Conservation (phyloP, 1,140 invertebrate genomes). For the Brachystomella parvula region DNA sequence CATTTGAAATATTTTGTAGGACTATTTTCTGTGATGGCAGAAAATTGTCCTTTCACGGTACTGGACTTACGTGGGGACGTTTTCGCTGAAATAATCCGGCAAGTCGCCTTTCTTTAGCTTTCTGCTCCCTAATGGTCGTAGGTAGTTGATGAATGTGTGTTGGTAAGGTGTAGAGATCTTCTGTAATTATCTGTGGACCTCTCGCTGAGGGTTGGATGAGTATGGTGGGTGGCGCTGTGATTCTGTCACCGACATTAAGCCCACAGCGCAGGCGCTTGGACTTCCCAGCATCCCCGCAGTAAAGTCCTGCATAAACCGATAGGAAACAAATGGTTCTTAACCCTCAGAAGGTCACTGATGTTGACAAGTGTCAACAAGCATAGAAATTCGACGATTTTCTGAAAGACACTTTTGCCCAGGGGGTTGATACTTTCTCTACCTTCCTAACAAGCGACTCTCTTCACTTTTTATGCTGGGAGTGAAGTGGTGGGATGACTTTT, state of each 20-base stretch:
- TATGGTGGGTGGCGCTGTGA: slow-evolving; percentile 18
- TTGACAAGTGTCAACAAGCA: too few relatives aligned
- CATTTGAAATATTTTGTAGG: not conserved
- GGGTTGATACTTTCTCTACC: too few relatives aligned
- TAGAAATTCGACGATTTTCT: too few relatives aligned
- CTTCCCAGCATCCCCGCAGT: not conserved
- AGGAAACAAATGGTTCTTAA: not conserved
- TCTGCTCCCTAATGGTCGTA: slow-evolving; percentile 6
- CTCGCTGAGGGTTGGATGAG: slow-evolving; percentile 18
- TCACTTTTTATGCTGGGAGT: too few relatives aligned
- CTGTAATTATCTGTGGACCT: slow-evolving; percentile 26
- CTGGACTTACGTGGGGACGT: slow-evolving; percentile 2
- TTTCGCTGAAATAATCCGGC: slow-evolving; percentile 8
- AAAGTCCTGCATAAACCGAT: not conserved
- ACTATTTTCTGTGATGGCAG: not conserved
- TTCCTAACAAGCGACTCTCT: too few relatives aligned
- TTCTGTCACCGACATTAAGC: not conserved
- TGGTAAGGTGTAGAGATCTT: slow-evolving; percentile 30
- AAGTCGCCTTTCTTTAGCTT: slow-evolving; percentile 21
- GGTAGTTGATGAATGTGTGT: slow-evolving; percentile 13
- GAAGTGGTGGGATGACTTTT: too few relatives aligned
- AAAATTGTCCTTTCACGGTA: not conserved
- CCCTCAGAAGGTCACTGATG: too few relatives aligned
- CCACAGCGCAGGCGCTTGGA: slow-evolving; percentile 4
- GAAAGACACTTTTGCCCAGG: too few relatives aligned